Base-by-base conservation (phyloP, 2,113 vertebrate species). In the Pangasianodon hypophthalmus region DNA sequence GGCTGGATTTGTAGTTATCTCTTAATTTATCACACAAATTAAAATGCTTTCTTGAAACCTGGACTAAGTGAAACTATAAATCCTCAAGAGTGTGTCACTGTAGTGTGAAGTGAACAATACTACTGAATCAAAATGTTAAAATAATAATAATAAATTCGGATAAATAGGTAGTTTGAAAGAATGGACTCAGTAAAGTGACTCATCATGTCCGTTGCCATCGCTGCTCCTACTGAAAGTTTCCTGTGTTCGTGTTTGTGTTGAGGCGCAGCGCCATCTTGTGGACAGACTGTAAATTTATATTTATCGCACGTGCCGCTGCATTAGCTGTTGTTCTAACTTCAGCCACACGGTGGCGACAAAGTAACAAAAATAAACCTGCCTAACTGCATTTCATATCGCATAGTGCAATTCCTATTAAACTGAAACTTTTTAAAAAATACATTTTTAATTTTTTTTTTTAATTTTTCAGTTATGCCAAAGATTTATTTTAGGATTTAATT, bases 331-430 rank as follows among this genome's bases (percentile, higher is more conserved):
- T 50, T 52, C 14, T 52, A n/a, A 37, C 16, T 37, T 21, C 1
- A 58, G 80, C 52, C 80, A 83, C 80, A 83, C 29, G 80, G 80
- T 37, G 80, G 50, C 1, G 50, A 83, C 29, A 83, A 56, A 83
- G n/a, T 58, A 19, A 58, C 18, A 37, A 58, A 37, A n/a, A 50
- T n/a, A 79, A 13, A 37, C 37, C 44, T 24, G 41, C 41, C 2
- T 18, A 52, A n/a, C 3, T 26, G 10, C 24, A 11, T 26, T 24
- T 50, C 9, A 26, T 29, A 50, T 29, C 14, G 9, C 44, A 79
- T 29, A 50, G 1, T 7, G 6, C 1, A 73, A 21, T 44, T 41
- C 1, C 16, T 69, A 69, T 69, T 2, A 2, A 64, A 64, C 7
- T 64, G 29, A 32, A 32, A 69, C 3, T 60, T 21, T 60, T 21